Percentiles rank a stretch among this genome's conserved stretches.
Evolutionary conservation across 2,113 vertebrate species (phyloP).

Genomic region (Python bivittatus): DNA sequence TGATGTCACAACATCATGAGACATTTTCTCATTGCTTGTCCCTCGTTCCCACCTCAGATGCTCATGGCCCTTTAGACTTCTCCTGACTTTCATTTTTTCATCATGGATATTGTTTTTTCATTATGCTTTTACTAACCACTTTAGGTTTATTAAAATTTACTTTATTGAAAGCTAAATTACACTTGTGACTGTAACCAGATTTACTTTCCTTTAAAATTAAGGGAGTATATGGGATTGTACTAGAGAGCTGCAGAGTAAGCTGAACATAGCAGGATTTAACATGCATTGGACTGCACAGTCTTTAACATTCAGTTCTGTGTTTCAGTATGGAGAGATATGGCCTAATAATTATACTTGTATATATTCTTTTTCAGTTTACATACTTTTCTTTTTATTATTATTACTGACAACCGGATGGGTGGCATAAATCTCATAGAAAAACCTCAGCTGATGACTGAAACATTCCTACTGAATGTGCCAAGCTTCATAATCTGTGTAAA

Average conservation of each 20-base stretch:
- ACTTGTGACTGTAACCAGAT: neutral
- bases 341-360: neutral
- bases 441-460: neutral
- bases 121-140: neutral
- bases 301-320: neutral
- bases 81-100: neutral
- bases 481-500: constrained; percentile 7
- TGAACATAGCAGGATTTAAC: neutral
- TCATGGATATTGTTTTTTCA: neutral
- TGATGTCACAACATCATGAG: neutral
- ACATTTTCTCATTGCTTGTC: neutral
- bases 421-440: neutral
- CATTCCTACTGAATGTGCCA: neutral
- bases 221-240: neutral
- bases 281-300: neutral
- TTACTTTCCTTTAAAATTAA: neutral
- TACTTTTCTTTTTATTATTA: neutral
- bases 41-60: neutral
- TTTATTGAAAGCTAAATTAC: neutral
- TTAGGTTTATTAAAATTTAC: neutral
- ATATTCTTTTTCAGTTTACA: neutral
- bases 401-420: neutral
- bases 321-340: neutral
- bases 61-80: too few relatives aligned
- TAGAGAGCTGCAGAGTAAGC: neutral